These are phyloP conservation scores for Sebastiscus tertius DNA, from an alignment of 2,797 vertebrate genomes.

Conservation along the genomic window DNA sequence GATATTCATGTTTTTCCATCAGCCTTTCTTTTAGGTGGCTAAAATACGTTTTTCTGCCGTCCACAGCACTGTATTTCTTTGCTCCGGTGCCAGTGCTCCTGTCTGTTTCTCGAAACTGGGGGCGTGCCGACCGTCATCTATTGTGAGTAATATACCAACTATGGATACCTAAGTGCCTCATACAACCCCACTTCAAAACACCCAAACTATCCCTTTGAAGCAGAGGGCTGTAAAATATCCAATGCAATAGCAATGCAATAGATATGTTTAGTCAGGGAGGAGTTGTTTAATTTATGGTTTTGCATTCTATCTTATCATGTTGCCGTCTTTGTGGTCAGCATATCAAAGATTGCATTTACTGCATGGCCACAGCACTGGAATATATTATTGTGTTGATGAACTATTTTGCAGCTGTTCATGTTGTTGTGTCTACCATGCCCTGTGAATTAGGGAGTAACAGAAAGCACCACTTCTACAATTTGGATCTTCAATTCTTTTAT, in stretches of 20 bases:
- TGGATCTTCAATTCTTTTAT: not conserved
- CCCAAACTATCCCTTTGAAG: too few species aligned
- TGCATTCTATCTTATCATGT: not conserved
- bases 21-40: too few species aligned
- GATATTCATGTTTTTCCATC: too few species aligned
- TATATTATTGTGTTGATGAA: not conserved
- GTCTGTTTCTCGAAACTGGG: too few species aligned
- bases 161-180: too few species aligned
- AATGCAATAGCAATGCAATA: slow-evolving; percentile 1
- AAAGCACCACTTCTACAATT: not conserved
- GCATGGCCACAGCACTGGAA: not conserved
- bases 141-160: too few species aligned
- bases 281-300: not conserved
- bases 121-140: too few species aligned
- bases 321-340: not conserved
- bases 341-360: slow-evolving; percentile 1
- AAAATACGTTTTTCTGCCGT: too few species aligned
- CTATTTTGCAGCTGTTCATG: slow-evolving; percentile 4
- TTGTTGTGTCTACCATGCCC: not conserved
- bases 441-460: not conserved
- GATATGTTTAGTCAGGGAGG: not conserved
- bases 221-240: not conserved
- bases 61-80: too few species aligned
- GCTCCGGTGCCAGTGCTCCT: too few species aligned
- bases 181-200: too few species aligned